phyloP scores from a whole-genome alignment of 2,113 vertebrate species.

The Gobius niger region DNA sequence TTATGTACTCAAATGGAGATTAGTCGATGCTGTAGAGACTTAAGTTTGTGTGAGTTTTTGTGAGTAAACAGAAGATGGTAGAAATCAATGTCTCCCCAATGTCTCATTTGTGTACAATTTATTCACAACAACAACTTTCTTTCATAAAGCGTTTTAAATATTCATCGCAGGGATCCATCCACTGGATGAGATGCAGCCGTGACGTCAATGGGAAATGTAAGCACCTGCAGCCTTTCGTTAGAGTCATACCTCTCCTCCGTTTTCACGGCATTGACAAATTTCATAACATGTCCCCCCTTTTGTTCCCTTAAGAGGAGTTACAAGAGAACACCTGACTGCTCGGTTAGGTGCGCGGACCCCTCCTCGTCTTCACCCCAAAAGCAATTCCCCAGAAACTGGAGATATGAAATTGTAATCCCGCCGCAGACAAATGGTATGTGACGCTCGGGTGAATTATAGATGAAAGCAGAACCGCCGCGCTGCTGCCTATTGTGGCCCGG shows the following conservation, averaged over 20 bases:
- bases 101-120: constrained; percentile 7
- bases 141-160: constrained; percentile 21
- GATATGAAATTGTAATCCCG: constrained; percentile 71
- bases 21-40: no score
- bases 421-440: constrained; percentile 60
- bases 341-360: constrained; percentile 23
- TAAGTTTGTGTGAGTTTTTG: no score
- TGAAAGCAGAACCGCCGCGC: constrained; percentile 71
- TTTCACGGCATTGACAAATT: constrained; percentile 24
- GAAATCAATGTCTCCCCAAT: not conserved
- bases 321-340: constrained; percentile 53
- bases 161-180: constrained; percentile 1
- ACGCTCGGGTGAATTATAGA: constrained; percentile 72
- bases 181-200: constrained; percentile 28
- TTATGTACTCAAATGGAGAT: no score
- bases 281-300: constrained; percentile 31
- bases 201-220: constrained; percentile 19
- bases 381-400: constrained; percentile 58
- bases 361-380: constrained; percentile 36
- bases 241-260: constrained; percentile 1
- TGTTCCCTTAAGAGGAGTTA: constrained; percentile 44
- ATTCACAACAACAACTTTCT: constrained; percentile 8
- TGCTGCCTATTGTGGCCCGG: constrained; percentile 56
- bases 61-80: not conserved
- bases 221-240: constrained; percentile 12